Evolutionary conservation across 2,797 vertebrate species (phyloP), one percentile per base, ranked within the genome.

Genomic region (Scarus forsteni): DNA sequence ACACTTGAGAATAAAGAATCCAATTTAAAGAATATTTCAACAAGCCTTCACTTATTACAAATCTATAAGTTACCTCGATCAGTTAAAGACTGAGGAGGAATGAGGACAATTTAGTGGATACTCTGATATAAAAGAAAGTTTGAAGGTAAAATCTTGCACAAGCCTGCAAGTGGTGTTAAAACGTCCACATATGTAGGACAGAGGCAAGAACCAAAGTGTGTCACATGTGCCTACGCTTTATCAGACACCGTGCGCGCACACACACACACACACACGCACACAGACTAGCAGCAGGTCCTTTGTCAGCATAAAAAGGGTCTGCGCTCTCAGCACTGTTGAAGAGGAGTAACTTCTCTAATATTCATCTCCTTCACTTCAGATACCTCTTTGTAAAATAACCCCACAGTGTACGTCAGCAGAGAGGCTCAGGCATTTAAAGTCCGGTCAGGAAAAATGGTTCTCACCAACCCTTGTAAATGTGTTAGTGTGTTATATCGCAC

Each of bases 251-350:
- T 36, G n/a, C n/a, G n/a, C n/a, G n/a, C n/a, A n/a, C n/a, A n/a
- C n/a, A 11, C 52, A 62, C 51, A 56, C 57, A 40, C 51, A 52
- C 49, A 58, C 54, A 71, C 61, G 70, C 51, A 70, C 18, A 63
- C 46, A 49, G 66, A 72, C 75, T 68, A 50, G 64, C 56, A 75
- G 68, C 66, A 56, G 60, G 58, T 81, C 87, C 83, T 79, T 79
- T 18, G 76, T 91, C 90, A 90, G 90, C 89, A 88, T 66, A 90
- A 27, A 92, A 83, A 54, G 43, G 6, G 60, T 69, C 76, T 87
- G 87, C 73, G 1, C 44, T 69, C 83, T 90, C 85, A 91, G 87
- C 90, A 89, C 40, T 82, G 44, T 63, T 72, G 78, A 9, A 53
- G 69, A 79, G 54, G 71, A 86, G 70, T 70, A 65, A 87, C 84